A percentile compares a stretch with the other conserved stretches of the same genome.
Evolutionary conservation across 2,888 invertebrate species (phyloP).

Genomic region (Tetranychus truncatus): DNA sequence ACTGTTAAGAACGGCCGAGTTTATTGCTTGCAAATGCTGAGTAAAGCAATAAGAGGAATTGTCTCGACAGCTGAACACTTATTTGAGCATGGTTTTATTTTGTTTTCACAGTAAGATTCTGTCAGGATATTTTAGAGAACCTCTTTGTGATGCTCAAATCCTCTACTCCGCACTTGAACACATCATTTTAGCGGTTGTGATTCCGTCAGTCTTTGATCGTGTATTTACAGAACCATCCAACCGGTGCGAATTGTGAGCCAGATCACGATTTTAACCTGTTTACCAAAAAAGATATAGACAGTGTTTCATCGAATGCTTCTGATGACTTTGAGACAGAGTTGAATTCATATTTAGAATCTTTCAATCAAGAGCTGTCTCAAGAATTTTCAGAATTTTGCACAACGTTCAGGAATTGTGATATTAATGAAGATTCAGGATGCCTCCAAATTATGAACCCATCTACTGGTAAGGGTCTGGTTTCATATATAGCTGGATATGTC

Average conservation of each 20-base stretch:
- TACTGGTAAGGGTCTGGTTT: neutral
- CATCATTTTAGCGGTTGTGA: neutral
- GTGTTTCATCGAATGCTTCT: neutral
- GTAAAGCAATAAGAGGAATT: neutral
- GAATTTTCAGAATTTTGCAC: too few species aligned
- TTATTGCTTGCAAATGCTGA: neutral
- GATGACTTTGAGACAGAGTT: too few species aligned
- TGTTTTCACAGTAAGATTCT: neutral
- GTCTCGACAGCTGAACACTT: fast-evolving
- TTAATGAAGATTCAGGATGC: neutral
- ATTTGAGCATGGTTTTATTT: neutral
- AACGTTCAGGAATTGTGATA: too few species aligned
- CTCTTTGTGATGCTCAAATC: neutral
- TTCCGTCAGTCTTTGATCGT: neutral
- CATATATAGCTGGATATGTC: neutral
- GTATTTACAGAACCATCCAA: neutral
- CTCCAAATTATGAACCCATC: neutral
- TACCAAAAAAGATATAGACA: neutral
- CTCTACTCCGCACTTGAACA: neutral
- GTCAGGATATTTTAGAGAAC: neutral
- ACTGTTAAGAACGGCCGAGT: neutral
- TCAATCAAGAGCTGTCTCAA: too few species aligned
- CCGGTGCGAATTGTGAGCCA: neutral
- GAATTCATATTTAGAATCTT: too few species aligned
- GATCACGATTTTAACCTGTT: neutral